Evolutionary conservation across 2,113 vertebrate species (phyloP).

Genomic region (Nannobrachium achirus): DNA sequence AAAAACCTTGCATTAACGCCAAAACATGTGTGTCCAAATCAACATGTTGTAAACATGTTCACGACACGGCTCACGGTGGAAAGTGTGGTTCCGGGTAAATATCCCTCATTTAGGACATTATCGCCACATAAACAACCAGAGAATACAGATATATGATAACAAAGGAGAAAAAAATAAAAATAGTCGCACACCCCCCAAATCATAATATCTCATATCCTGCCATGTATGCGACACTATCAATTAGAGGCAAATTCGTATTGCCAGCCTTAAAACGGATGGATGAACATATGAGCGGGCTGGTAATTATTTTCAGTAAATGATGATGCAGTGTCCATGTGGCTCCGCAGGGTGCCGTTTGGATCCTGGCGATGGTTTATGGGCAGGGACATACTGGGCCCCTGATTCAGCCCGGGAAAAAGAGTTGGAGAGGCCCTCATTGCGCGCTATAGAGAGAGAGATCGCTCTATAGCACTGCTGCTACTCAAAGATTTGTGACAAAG

Average conservation of each 20-base stretch:
- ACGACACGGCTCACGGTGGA: slow-evolving; percentile 3
- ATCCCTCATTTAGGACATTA: slow-evolving; percentile 45
- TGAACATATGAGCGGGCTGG: slow-evolving; percentile 20
- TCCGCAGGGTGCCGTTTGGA: slow-evolving; percentile 14
- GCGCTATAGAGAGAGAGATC: no score
- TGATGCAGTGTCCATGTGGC: slow-evolving; percentile 11
- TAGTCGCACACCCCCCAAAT: slow-evolving; percentile 8
- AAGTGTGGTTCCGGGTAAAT: slow-evolving; percentile 22
- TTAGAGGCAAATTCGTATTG: slow-evolving; percentile 22
- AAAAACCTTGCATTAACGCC: slow-evolving; percentile 31
- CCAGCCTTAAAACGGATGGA: slow-evolving; percentile 13
- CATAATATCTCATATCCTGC: slow-evolving; percentile 7
- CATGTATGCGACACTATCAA: slow-evolving; percentile 22
- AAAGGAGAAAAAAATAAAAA: slow-evolving; percentile 5
- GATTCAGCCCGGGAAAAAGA: no score
- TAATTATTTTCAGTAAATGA: slow-evolving; percentile 34
- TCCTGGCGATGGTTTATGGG: slow-evolving; percentile 22
- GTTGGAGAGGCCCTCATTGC: no score
- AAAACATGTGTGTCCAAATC: slow-evolving; percentile 41
- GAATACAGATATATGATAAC: neutral
- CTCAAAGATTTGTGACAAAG: no score
- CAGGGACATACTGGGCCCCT: no score
- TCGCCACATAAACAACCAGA: slow-evolving; percentile 23
- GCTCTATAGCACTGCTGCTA: no score
- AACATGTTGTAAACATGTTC: slow-evolving; percentile 42